Conservation (phyloP, 2,888 invertebrate species). For the Cerastoderma edule region DNA sequence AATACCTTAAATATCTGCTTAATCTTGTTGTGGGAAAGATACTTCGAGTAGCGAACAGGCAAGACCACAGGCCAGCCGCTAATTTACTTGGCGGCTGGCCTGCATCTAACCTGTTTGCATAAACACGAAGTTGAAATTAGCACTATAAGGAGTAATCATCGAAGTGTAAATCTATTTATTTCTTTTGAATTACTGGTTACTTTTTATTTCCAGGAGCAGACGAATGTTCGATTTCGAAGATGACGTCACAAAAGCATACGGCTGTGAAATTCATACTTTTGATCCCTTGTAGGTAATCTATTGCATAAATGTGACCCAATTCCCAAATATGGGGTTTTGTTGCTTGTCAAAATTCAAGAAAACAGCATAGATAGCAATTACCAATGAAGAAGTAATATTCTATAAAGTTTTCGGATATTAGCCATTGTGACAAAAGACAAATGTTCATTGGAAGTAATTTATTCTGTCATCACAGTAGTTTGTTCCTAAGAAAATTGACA, state of each 20-base stretch:
- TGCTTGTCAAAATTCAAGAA: background rate
- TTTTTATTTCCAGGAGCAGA: constrained; percentile 21
- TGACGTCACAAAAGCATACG: constrained; percentile 11
- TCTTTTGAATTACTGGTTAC: no score
- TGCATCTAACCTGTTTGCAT: no score
- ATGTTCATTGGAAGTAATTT: background rate
- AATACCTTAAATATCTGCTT: no score
- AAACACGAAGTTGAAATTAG: no score
- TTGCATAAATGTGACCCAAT: background rate
- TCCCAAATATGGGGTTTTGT: background rate
- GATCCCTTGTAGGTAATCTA: constrained; percentile 22
- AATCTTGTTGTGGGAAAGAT: no score
- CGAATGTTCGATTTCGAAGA: constrained; percentile 14
- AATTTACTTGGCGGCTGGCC: no score
- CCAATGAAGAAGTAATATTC: background rate
- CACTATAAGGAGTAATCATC: no score
- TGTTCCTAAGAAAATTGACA: no score
- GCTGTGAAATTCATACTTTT: constrained; percentile 23
- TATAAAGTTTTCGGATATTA: background rate
- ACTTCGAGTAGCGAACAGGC: no score
- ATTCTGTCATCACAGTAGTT: background rate
- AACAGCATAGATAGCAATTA: background rate
- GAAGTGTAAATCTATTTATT: no score
- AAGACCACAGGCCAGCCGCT: no score
- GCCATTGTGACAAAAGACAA: background rate